A percentile compares a stretch with the other conserved stretches of the same genome.
phyloP scores from a whole-genome alignment of 2,113 vertebrate genomes.

The Thermophis baileyi region DNA sequence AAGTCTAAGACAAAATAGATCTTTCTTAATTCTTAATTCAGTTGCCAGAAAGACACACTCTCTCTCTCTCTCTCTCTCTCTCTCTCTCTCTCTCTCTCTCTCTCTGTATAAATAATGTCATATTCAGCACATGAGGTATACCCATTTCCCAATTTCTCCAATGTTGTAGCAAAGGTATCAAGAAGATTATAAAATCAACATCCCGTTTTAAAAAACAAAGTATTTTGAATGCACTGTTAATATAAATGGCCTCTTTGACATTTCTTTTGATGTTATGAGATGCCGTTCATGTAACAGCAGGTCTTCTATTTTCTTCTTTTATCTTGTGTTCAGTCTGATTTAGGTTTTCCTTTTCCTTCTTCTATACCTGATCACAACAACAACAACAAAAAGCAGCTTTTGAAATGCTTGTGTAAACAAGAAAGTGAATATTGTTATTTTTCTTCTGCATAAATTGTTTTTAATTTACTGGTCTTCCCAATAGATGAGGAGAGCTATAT shows the following conservation, averaged over 20 bases:
- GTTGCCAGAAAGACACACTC: slow-evolving; percentile 34
- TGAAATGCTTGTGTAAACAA: background rate
- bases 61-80: background rate
- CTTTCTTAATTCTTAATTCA: slow-evolving; percentile 38
- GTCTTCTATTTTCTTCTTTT: slow-evolving; percentile 17
- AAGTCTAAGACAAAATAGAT: slow-evolving; percentile 43
- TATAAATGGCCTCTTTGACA: slow-evolving; percentile 25
- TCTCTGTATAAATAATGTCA: slow-evolving; percentile 41
- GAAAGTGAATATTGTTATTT: background rate
- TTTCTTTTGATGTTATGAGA: slow-evolving; percentile 1
- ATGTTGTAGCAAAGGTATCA: slow-evolving; percentile 32
- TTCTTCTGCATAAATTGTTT: background rate
- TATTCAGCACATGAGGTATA: slow-evolving; percentile 25
- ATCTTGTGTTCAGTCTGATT: slow-evolving; percentile 61
- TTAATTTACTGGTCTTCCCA: background rate
- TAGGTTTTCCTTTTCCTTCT: slow-evolving; percentile 72
- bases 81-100: background rate
- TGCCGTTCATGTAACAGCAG: slow-evolving; percentile 24
- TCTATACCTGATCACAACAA: slow-evolving; percentile 69
- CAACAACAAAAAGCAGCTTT: slow-evolving; percentile 46
- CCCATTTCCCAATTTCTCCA: background rate
- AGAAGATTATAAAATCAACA: slow-evolving; percentile 42
- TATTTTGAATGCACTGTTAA: slow-evolving; percentile 30
- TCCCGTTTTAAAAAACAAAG: slow-evolving; percentile 35
- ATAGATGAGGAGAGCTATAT: background rate